Base-by-base conservation (phyloP, 2,888 invertebrate species). In the Ophion slaviceki region DNA sequence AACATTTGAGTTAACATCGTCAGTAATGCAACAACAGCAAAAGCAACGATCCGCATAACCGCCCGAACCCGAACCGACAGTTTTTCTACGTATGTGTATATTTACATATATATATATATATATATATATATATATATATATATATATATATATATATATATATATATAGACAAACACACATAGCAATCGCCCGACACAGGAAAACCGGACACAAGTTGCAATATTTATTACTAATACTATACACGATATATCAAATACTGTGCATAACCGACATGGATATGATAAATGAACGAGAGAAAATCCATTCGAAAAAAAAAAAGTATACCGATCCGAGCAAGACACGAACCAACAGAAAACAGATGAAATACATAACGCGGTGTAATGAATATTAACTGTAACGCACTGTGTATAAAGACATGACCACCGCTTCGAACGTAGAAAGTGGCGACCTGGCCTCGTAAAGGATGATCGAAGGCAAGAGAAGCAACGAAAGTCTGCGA, bases 331-430 rank as follows among this genome's bases (percentile, higher is more conserved):
- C 80, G 80, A 86, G 77, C 78, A 67, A 80, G 75, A 53, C 70
- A 68, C 53, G 62, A 81, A 81, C 68, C 76, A 62, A 24, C 24
- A 64, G 17, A 68, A 71, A 81, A 76, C 61, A 75, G 59, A 68
- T 62, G 28, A 53, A 72, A 81, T 53, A 57, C 61, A 68, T 72
- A 79, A 83, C 84, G 84, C 87, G 80, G 83, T 82, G 86, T 83
- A 88, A 87, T 87, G 86, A 86, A 86, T 82, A 86, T 86, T 85
- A 78, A 86, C 86, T 87, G 83, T 85, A 86, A 86, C 70, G 84
- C 84, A 86, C 83, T 81, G 85, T 80, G 84, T 80, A 67, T 17
- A 70, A 62, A 78, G 77, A 76, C 80, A 80, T 79, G 75, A 86
- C 66, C 74, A 86, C 84, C 80, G 86, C 80, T 83, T 67, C 64